Percentiles rank a stretch among this genome's conserved stretches.
phyloP scores from a whole-genome alignment of 1,140 invertebrate species.

The Lerema accius region DNA sequence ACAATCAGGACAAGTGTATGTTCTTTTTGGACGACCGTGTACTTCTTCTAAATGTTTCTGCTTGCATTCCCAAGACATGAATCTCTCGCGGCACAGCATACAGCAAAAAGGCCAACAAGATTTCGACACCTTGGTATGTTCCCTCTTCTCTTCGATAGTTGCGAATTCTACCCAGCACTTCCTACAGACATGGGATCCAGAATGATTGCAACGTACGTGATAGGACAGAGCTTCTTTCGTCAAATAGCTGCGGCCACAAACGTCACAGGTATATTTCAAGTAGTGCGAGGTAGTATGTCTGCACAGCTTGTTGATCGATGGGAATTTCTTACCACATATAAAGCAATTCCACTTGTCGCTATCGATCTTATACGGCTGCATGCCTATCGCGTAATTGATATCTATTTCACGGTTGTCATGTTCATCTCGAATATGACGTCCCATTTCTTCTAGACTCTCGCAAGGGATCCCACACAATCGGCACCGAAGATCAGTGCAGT shows the following conservation, averaged over 20 bases:
- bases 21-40: conserved; percentile 49
- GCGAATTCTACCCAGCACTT: conserved; percentile 67
- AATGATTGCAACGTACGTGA: conserved; percentile 63
- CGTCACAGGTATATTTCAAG: conserved; percentile 66
- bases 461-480: conserved; percentile 45
- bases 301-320: conserved; percentile 53
- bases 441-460: conserved; percentile 45
- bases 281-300: conserved; percentile 67
- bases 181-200: conserved; percentile 56
- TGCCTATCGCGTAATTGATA: conserved; percentile 47
- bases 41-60: conserved; percentile 55
- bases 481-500: conserved; percentile 53
- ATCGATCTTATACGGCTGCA: conserved; percentile 62
- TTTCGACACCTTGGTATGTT: conserved; percentile 55
- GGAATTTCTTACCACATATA: conserved; percentile 58
- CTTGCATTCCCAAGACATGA: conserved; percentile 64
- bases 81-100: conserved; percentile 59
- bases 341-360: conserved; percentile 60
- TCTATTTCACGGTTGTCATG: conserved; percentile 46
- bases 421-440: conserved; percentile 46
- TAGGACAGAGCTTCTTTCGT: conserved; percentile 62
- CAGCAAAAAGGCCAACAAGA: conserved; percentile 64
- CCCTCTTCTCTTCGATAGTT: conserved; percentile 47
- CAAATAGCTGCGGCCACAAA: conserved; percentile 62
- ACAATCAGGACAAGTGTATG: conserved; percentile 64